These are phyloP conservation scores for Siderastrea siderea DNA, from an alignment of 92 coral and sea anemone species.

Conservation along the genomic window DNA sequence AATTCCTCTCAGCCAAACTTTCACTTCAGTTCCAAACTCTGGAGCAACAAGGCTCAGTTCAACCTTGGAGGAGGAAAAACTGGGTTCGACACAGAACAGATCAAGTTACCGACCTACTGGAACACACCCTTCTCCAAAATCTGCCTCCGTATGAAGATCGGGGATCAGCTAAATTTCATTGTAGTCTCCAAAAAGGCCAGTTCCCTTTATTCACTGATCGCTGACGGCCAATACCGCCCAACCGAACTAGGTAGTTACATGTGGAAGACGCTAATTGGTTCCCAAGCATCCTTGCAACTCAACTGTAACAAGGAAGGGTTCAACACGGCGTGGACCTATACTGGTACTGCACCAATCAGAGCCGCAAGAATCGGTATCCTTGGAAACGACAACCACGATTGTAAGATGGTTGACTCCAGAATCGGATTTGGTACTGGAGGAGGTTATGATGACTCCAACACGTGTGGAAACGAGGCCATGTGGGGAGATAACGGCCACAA, in stretches of 20 bases:
- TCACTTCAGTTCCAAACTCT: not conserved
- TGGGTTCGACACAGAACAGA: not conserved
- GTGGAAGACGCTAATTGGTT: conserved; percentile 26
- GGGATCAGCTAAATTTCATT: not conserved
- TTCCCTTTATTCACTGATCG: conserved; percentile 20
- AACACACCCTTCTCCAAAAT: not conserved
- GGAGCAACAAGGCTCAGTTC: not conserved
- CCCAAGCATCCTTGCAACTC: conserved; percentile 7
- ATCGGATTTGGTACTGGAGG: too few relatives aligned
- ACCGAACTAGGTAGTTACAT: not conserved
- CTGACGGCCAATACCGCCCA: conserved; percentile 23
- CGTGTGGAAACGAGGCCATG: too few relatives aligned
- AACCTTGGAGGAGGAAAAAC: not conserved
- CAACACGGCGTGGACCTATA: not conserved
- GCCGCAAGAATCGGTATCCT: too few relatives aligned
- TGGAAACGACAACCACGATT: too few relatives aligned
- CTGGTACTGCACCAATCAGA: too few relatives aligned
- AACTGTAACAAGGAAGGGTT: conserved; percentile 7
- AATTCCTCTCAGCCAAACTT: not conserved
- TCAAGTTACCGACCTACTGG: not conserved
- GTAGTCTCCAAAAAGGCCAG: not conserved
- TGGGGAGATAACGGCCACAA: too few relatives aligned
- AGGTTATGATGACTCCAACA: too few relatives aligned
- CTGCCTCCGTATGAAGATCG: not conserved
- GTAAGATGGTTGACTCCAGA: too few relatives aligned